Percentiles rank a stretch among this genome's conserved stretches.
These are phyloP conservation scores for Papilio machaon DNA, from an alignment of 1,140 invertebrate species.

Conservation along the genomic window DNA sequence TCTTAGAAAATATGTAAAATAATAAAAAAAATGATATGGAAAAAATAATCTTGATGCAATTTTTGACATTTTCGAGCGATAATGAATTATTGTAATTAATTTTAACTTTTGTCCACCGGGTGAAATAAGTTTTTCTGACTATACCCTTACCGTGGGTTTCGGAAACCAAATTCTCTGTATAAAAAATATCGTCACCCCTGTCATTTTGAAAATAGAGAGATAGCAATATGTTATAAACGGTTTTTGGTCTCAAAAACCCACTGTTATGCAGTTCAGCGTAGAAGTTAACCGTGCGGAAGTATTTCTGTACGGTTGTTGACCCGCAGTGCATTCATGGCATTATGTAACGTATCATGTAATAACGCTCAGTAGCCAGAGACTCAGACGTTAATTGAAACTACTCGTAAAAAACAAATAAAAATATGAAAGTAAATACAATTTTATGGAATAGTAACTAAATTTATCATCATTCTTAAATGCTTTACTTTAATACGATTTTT, in stretches of 20 bases:
- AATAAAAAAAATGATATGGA: too few species aligned
- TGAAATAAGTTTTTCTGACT: background rate
- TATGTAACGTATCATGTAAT: conserved; percentile 17
- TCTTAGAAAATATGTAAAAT: background rate
- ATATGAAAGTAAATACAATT: background rate
- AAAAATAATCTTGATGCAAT: background rate
- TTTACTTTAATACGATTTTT: too few species aligned
- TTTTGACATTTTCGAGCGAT: background rate
- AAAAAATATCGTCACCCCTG: too few species aligned
- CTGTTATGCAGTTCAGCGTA: background rate
- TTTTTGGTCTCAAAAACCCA: too few species aligned
- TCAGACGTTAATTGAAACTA: background rate
- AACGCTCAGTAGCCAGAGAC: background rate
- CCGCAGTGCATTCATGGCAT: background rate
- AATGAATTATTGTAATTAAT: background rate
- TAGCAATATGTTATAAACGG: too few species aligned
- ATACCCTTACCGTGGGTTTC: background rate
- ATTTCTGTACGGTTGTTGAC: conserved; percentile 16
- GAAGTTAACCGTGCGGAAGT: background rate
- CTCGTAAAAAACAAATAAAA: background rate
- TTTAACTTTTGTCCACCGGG: background rate
- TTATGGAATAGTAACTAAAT: background rate
- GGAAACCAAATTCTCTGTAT: too few species aligned
- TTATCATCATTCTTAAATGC: background rate
- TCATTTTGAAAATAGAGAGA: too few species aligned